Evolutionary conservation across 2,797 vertebrate species (phyloP), one percentile per base, ranked within the genome.

Genomic region (Rhynchonycteris naso): DNA sequence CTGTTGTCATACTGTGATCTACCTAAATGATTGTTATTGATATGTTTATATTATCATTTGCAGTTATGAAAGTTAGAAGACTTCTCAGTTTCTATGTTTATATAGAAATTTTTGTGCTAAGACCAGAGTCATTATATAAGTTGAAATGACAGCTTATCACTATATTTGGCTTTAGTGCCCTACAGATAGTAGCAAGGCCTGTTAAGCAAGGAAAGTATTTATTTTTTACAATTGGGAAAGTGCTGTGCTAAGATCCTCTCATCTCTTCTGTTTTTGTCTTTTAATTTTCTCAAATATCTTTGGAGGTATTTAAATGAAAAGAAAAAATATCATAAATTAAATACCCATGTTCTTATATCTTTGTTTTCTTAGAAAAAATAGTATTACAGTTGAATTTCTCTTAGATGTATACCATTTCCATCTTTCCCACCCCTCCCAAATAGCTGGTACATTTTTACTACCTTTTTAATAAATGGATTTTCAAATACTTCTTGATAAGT

Each of bases 401-500:
- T 90, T 38, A 47, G 24, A 58, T 79, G 18, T 33, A 58, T 52
- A 30, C 50, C 12, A 9, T 7, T 93, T 21, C 22, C 52, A 13
- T 18, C 28, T 11, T 4, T 43, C 12, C 47, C 4, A 22, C 22
- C 12, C 75, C 33, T 86, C 11, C 24, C 6, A n/a, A 94, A 6
- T 54, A 88, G 43, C 19, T 83, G 26, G 7, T 76, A 56, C 5
- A 33, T 52, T 76, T 79, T 93, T 81, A 61, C 28, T 68, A 28
- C 47, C 56, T 90, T 80, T 72, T 65, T 75, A 38, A 13, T 79
- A 38, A 89, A 63, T 87, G 14, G 59, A 8, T 92, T 96, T 96
- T 95, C 28, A 95, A 78, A 28, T 88, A 75, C 30, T 66, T 95
- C 50, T 86, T 96, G 83, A 10, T 88, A 86, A 61, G 47, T 92